Conservation (phyloP, 2,797 vertebrate genomes). For the Protosalanx chinensis region DNA sequence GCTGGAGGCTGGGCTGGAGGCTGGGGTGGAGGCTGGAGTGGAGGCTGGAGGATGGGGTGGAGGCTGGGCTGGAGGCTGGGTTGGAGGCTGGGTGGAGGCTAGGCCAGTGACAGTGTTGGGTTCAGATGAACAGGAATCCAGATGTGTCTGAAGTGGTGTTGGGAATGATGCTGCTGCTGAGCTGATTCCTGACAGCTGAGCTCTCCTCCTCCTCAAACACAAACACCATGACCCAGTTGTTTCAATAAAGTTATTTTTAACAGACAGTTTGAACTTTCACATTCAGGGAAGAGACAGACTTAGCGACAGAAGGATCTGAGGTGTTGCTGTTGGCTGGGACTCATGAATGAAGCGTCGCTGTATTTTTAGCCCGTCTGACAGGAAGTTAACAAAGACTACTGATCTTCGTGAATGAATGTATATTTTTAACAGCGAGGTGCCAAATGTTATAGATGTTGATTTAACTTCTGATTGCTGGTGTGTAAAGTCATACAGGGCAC, state of each 20-base stretch:
- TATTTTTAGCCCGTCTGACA: constrained; percentile 42
- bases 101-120: not conserved
- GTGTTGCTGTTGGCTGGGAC: constrained; percentile 8
- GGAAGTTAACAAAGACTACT: constrained; percentile 26
- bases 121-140: not conserved
- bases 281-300: not conserved
- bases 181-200: not conserved
- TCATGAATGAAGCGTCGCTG: constrained; percentile 30
- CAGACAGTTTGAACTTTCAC: no score
- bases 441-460: not conserved
- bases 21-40: not conserved
- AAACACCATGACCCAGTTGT: not conserved
- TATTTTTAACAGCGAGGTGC: not conserved
- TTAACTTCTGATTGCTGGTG: not conserved
- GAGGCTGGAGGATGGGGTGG: not conserved
- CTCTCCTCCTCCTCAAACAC: not conserved
- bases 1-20: not conserved
- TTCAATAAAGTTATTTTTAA: not conserved
- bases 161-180: not conserved
- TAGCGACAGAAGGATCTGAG: no score
- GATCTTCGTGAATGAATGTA: constrained; percentile 31
- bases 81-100: not conserved
- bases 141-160: not conserved
- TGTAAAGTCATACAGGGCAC: not conserved
- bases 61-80: no score